A percentile compares a stretch with the other conserved stretches of the same genome.
These are phyloP conservation scores for Megastigmus dorsalis DNA, from an alignment of 2,888 invertebrate genomes.

Conservation along the genomic window DNA sequence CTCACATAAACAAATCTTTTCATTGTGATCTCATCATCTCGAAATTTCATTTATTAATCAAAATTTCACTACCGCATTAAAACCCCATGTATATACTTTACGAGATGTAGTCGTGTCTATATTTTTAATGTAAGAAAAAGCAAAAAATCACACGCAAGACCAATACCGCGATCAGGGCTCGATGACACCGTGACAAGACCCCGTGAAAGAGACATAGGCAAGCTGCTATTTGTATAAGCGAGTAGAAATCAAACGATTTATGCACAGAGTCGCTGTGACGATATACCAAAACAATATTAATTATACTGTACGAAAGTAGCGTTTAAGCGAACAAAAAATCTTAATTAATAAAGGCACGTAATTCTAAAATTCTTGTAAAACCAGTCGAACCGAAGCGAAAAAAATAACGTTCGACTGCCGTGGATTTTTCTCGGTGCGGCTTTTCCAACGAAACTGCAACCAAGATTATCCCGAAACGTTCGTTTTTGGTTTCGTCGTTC, in stretches of 20 bases:
- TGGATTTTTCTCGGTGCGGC: too few species aligned
- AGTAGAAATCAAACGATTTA: constrained; percentile 69
- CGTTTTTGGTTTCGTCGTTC: constrained; percentile 7
- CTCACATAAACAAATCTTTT: not conserved
- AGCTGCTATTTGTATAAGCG: constrained; percentile 54
- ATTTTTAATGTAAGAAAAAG: constrained; percentile 41
- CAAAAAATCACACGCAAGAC: constrained; percentile 17
- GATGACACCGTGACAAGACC: not conserved
- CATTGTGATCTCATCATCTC: constrained; percentile 34
- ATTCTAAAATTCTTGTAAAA: constrained; percentile 49
- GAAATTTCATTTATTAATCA: constrained; percentile 28
- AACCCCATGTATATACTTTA: constrained; percentile 47
- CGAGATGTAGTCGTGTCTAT: constrained; percentile 41
- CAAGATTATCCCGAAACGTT: not conserved
- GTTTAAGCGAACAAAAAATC: constrained; percentile 58
- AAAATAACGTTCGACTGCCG: constrained; percentile 43
- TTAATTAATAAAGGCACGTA: constrained; percentile 51
- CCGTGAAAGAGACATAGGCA: not conserved
- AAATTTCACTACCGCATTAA: constrained; percentile 22
- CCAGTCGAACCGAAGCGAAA: constrained; percentile 10
- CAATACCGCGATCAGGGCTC: constrained; percentile 37
- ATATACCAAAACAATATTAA: constrained; percentile 73
- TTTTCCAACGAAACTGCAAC: constrained; percentile 11
- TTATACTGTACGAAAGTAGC: constrained; percentile 59
- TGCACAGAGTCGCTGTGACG: constrained; percentile 73